A percentile compares a stretch with the other conserved stretches of the same genome.
Evolutionary conservation across 2,113 vertebrate species (phyloP).

Genomic region (Cyphomyrus plagiostoma): DNA sequence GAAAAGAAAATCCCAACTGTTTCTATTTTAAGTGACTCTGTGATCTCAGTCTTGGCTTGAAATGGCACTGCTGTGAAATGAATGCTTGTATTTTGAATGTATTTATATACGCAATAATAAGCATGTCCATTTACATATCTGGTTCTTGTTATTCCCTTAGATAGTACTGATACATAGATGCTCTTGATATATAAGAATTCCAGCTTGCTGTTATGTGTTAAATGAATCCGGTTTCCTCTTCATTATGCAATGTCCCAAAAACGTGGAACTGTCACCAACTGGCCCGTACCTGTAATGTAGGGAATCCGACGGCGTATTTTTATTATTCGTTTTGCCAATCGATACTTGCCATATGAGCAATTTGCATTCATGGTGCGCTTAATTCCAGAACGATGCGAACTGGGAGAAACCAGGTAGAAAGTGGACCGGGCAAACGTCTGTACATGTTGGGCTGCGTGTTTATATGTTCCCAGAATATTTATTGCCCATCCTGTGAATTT

Average conservation of each 20-base stretch:
- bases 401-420: not conserved
- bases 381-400: not conserved
- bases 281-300: not conserved
- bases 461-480: not conserved
- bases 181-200: not conserved
- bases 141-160: not conserved
- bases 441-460: not conserved
- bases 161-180: not conserved
- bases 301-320: not conserved
- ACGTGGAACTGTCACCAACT: not conserved
- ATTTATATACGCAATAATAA: not conserved
- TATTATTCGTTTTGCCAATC: not conserved
- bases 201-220: not conserved
- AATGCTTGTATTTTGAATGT: not conserved
- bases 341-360: not conserved
- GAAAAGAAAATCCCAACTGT: constrained; percentile 17
- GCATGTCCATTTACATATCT: not conserved
- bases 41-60: not conserved
- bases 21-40: constrained; percentile 7
- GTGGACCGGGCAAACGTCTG: not conserved
- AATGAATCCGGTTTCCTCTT: not conserved
- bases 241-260: not conserved
- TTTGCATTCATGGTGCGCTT: not conserved
- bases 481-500: not conserved
- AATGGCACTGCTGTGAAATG: not conserved